Evolutionary conservation across 2,797 vertebrate genomes (phyloP).

Genomic region (Cryptoprocta ferox): DNA sequence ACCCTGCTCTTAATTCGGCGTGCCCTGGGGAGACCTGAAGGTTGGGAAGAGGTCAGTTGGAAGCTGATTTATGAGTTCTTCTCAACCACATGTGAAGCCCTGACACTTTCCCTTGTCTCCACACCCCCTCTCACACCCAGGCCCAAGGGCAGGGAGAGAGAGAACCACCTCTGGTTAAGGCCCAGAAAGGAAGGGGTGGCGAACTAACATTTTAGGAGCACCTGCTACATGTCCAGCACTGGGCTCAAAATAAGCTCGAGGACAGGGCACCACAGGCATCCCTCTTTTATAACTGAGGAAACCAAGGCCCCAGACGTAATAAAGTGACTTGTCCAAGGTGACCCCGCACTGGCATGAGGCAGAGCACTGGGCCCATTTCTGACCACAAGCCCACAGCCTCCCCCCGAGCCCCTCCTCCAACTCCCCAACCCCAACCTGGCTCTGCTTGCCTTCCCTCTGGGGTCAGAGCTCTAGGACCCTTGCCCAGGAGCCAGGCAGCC

Average conservation of each 20-base stretch:
- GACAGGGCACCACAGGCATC: neutral
- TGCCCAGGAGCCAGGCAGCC: neutral
- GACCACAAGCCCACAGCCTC: neutral
- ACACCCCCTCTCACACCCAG: neutral
- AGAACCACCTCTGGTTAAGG: neutral
- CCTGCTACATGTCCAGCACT: neutral
- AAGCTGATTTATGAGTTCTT: neutral
- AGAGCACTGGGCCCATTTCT: neutral
- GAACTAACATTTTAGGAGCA: neutral
- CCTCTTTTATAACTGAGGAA: neutral
- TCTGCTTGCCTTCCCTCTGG: neutral
- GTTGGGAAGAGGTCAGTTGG: neutral
- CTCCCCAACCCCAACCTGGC: no score
- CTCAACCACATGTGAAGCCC: neutral
- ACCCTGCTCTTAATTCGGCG: neutral
- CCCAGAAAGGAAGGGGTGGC: neutral
- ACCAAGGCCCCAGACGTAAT: neutral
- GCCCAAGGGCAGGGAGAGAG: neutral
- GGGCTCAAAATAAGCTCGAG: neutral
- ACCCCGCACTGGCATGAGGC: neutral
- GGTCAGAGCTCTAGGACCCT: neutral
- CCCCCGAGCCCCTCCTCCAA: no score
- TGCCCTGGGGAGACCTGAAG: neutral
- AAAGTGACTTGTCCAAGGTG: slow-evolving; percentile 55
- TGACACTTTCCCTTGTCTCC: neutral